phyloP scores from a whole-genome alignment of 2,113 vertebrate genomes.

The Ceuthmochares aereus region DNA sequence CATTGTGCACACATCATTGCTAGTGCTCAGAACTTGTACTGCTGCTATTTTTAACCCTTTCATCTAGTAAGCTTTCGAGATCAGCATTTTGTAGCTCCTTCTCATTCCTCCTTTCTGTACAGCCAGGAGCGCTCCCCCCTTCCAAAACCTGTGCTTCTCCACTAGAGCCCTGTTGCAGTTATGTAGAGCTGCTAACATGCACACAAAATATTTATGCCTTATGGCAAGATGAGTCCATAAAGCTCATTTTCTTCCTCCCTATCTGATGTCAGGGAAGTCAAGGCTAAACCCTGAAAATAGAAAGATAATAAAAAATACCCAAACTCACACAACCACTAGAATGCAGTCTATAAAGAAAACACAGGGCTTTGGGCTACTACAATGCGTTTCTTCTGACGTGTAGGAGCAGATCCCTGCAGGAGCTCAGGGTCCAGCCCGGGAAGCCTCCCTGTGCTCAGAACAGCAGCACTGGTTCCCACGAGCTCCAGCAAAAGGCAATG shows the following conservation, averaged over 20 bases:
- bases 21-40: not conserved
- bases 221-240: accelerated
- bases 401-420: not conserved
- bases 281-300: not conserved
- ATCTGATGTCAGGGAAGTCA: accelerated
- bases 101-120: not conserved
- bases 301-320: not conserved
- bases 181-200: accelerated
- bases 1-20: too few species aligned
- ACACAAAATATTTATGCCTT: accelerated
- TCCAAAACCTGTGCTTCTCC: not conserved
- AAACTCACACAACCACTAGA: accelerated
- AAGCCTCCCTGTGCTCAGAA: accelerated
- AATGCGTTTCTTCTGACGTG: accelerated
- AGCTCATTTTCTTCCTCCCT: not conserved
- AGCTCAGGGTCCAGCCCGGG: not conserved
- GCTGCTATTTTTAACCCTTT: accelerated
- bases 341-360: not conserved
- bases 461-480: accelerated
- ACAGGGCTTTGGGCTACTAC: accelerated
- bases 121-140: not conserved
- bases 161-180: not conserved
- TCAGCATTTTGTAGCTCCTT: not conserved
- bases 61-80: not conserved
- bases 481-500: not conserved